Evolutionary conservation across 2,888 invertebrate species (phyloP), one percentile per base, ranked within the genome.

Genomic region (Pasiphila rectangulata): DNA sequence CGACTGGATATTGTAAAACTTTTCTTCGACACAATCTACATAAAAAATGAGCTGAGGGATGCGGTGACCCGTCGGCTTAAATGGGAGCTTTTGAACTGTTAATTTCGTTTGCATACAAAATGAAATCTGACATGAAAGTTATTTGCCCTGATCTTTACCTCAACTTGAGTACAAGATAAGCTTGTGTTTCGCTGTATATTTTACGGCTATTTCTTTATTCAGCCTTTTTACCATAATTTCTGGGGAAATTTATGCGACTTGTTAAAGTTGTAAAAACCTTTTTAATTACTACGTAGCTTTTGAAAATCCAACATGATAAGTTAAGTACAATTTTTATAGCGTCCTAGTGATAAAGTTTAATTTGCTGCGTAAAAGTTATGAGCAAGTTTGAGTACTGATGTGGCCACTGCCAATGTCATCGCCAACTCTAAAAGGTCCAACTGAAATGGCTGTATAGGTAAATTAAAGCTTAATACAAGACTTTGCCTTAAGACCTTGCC

Each of bases 81-180:
- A 85, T 84, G 83, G 83, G 77, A 81, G 76, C 79, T 83, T 84
- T 85, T 83, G 79, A 83, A 80, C 83, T 82, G 82, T 83, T 85
- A 84, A 84, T 85, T 83, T 84, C 83, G 77, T 85, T 84, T 85
- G 81, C 83, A 85, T 84, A 76, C 70, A 69, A 79, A 84, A 84
- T 82, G 78, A 82, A 83, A 83, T 81, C 75, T 78, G 73, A 79
- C 79, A 76, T 80, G 66, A 78, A 83, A 81, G 75, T 80, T 81
- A 79, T 77, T 75, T 70, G 71, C 66, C 75, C 69, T 73, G 71
- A 76, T 77, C 70, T 77, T 74, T 24, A 40, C 46, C 15, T 46
- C 39, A 16, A 29, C 23, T 27, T 17, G 23, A 19, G 25, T 24
- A 30, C n/a, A 12, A 39, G 39, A 30, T 37, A 34, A 29, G 16